Percentiles rank a stretch among this genome's conserved stretches.
Evolutionary conservation across 2,113 vertebrate species (phyloP).

Genomic region (Thinocorus orbignyianus): DNA sequence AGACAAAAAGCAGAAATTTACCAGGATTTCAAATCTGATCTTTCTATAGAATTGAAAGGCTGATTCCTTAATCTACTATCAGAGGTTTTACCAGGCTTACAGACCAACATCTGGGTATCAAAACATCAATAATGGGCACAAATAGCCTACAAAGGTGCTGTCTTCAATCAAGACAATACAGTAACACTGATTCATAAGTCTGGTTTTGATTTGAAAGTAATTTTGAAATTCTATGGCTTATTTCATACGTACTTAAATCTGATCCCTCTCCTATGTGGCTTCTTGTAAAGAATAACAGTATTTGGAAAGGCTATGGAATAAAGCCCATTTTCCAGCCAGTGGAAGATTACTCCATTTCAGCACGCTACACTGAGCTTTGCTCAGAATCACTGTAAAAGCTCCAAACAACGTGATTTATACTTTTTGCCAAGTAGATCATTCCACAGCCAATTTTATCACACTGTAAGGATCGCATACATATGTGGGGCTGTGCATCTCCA

Average conservation of each 20-base stretch:
- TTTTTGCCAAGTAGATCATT: not conserved
- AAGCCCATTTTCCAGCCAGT: not conserved
- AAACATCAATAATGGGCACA: not conserved
- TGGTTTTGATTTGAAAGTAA: constrained; percentile 32
- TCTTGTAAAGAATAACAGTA: not conserved
- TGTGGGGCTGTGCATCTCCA: not conserved
- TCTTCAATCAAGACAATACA: not conserved
- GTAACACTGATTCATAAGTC: not conserved
- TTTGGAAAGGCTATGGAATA: constrained; percentile 4
- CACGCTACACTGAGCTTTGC: rapidly evolving
- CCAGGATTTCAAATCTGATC: not conserved
- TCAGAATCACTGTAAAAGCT: not conserved
- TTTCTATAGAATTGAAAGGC: not conserved
- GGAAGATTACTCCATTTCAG: not conserved
- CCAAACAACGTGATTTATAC: not conserved
- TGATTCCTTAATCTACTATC: not conserved
- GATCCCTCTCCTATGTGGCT: not conserved
- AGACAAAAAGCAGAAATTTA: not conserved
- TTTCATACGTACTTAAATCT: constrained; percentile 5
- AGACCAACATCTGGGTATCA: not conserved
- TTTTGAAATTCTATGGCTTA: not conserved
- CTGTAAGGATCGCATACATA: not conserved
- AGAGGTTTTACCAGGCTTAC: not conserved
- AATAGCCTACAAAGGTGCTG: not conserved
- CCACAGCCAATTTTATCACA: not conserved